Percentiles rank a stretch among this genome's conserved stretches.
These are phyloP conservation scores for Euwallacea fornicatus DNA, from an alignment of 1,140 invertebrate genomes.

Conservation along the genomic window DNA sequence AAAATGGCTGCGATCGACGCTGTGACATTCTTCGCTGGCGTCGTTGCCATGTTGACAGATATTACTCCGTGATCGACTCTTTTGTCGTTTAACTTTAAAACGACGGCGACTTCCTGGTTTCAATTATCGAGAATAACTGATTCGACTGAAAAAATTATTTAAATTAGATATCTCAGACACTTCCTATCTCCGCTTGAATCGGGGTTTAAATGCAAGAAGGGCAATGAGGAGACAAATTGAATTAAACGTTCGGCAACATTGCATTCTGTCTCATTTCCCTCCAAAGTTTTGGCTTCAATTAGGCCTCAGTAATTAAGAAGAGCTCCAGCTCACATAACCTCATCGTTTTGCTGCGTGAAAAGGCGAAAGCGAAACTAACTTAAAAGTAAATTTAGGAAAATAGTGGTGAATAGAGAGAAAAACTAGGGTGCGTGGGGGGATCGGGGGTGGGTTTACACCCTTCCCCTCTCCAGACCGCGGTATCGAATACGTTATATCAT, in stretches of 20 bases:
- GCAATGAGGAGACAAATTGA: neutral
- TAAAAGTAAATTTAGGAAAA: constrained; percentile 9
- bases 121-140: too few relatives aligned
- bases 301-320: constrained; percentile 40
- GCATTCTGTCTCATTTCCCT: constrained; percentile 32
- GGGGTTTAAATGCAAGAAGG: neutral
- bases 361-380: neutral
- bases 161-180: too few relatives aligned
- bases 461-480: constrained; percentile 13
- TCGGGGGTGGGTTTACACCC: constrained; percentile 25
- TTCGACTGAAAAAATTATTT: too few relatives aligned
- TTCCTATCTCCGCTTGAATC: too few relatives aligned
- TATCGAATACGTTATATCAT: constrained; percentile 40
- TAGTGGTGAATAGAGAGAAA: constrained; percentile 12
- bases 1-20: constrained; percentile 29
- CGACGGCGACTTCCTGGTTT: neutral
- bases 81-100: neutral
- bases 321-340: constrained; percentile 26
- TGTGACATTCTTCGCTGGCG: neutral
- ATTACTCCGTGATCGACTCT: neutral
- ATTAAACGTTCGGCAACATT: constrained; percentile 19
- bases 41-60: constrained; percentile 17
- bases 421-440: constrained; percentile 13
- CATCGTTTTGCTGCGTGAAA: neutral
- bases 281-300: constrained; percentile 37